Conservation (phyloP, 92 coral and sea anemone species). For the Parazoanthus darwini region DNA sequence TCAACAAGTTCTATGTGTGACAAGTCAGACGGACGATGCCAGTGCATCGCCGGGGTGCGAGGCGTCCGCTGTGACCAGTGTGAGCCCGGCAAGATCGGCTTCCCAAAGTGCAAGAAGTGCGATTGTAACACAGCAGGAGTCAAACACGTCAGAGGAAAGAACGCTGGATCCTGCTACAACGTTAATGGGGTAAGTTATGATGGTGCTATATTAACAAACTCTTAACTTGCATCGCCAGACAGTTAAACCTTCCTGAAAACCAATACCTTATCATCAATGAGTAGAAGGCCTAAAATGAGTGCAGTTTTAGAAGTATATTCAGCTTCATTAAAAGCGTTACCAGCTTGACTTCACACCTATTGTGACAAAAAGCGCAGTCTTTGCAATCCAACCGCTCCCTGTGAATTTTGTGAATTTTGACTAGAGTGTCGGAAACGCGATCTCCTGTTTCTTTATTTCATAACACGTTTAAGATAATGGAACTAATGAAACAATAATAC, state of each 20-base stretch:
- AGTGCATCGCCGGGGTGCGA: slow-evolving; percentile 69
- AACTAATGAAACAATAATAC: too few relatives aligned
- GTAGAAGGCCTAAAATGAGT: too few relatives aligned
- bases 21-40: slow-evolving; percentile 66
- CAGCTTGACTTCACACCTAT: too few relatives aligned
- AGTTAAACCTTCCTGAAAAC: not conserved
- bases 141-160: slow-evolving; percentile 31
- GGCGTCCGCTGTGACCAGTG: slow-evolving; percentile 87
- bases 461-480: too few relatives aligned
- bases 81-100: slow-evolving; percentile 74
- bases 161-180: slow-evolving; percentile 52
- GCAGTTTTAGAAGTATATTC: too few relatives aligned
- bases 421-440: too few relatives aligned
- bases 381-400: too few relatives aligned
- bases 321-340: too few relatives aligned
- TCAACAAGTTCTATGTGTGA: slow-evolving; percentile 67
- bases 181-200: slow-evolving; percentile 43
- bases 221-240: not conserved
- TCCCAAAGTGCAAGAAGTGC: slow-evolving; percentile 82
- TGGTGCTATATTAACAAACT: not conserved
- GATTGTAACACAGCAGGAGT: slow-evolving; percentile 84
- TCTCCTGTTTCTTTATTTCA: too few relatives aligned
- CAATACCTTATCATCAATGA: not conserved
- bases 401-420: too few relatives aligned
- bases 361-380: too few relatives aligned